Evolutionary conservation across 1,140 invertebrate genomes (phyloP).

Genomic region (Chironomus striatipennis): DNA sequence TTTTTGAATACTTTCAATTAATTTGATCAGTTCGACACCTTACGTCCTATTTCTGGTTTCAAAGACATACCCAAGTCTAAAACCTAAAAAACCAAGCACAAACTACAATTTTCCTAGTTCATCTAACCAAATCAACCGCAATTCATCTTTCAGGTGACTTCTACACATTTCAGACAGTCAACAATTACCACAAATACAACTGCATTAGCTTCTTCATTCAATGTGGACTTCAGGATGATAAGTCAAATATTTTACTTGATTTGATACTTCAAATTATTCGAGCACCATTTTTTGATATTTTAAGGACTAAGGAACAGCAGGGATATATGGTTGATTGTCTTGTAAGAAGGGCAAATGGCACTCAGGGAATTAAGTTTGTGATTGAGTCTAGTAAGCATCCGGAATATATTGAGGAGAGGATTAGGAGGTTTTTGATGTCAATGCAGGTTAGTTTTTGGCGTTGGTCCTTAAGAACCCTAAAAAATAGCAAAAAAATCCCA

Average conservation of each 20-base stretch:
- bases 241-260: constrained; percentile 75
- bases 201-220: constrained; percentile 84
- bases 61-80: too few relatives aligned
- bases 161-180: constrained; percentile 63
- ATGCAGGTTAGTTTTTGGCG: constrained; percentile 50
- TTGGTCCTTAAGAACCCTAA: too few relatives aligned
- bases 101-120: too few relatives aligned
- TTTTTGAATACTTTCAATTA: too few relatives aligned
- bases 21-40: too few relatives aligned
- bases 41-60: too few relatives aligned
- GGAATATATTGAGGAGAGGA: constrained; percentile 70
- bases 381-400: constrained; percentile 86
- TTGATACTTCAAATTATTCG: constrained; percentile 74
- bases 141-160: constrained; percentile 55
- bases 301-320: constrained; percentile 82
- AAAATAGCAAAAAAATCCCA: too few relatives aligned
- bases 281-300: constrained; percentile 84
- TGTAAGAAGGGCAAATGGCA: constrained; percentile 66
- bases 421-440: constrained; percentile 75
- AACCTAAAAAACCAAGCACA: too few relatives aligned
- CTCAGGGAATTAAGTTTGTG: constrained; percentile 77
- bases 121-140: too few relatives aligned
- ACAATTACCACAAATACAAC: constrained; percentile 77
- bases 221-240: constrained; percentile 68
- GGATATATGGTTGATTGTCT: constrained; percentile 93